Base-by-base conservation (phyloP, 2,888 invertebrate genomes). In the Carterocephalus palaemon region DNA sequence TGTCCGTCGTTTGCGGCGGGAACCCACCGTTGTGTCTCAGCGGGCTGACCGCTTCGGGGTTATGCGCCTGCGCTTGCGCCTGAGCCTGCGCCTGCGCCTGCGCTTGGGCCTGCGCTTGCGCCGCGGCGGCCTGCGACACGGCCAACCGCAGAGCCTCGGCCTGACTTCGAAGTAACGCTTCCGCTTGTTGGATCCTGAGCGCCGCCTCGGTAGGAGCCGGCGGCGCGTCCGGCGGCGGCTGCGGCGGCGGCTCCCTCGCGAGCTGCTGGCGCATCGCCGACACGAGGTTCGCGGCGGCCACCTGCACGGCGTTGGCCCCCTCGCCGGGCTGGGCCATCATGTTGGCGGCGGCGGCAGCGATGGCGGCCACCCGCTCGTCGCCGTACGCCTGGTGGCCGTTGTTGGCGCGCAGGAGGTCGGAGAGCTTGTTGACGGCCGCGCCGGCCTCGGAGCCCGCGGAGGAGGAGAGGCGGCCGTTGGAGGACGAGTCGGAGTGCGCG, bases 401-500 rank as follows among this genome's bases (percentile, higher is more conserved):
- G 67, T 93, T 93, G 1, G 80, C 79, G 34, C 92, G 90, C 60
- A 92, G 90, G 32, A 93, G 76, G 33, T 85, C 86, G 5, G 79
- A 63, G 4, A 85, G 69, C 83, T 90, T 85, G 70, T 91, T 92
- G 49, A 91, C 90, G 47, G 89, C 88, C 52, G 86, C 87, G 42
- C 89, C 89, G 41, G 91, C 89, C 84, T 94, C 94, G 9, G 94
- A 93, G 10, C 93, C 92, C 17, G 93, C 92, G 9, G 94, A 94
- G 12, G 94, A 94, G 4, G 94, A 93, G 3, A 94, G 86, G 43
- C 94, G 89, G 39, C 94, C 94, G 64, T 93, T 94, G 17, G 95
- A 95, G 13, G 95, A 95, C 64, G 94, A 94, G 76, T 95, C 95
- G 31, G 95, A 95, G 75, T 95, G 95, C 10, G 93, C 93, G 26